Base-by-base conservation (phyloP, 2,113 vertebrate species). In the Arizona elegans region DNA sequence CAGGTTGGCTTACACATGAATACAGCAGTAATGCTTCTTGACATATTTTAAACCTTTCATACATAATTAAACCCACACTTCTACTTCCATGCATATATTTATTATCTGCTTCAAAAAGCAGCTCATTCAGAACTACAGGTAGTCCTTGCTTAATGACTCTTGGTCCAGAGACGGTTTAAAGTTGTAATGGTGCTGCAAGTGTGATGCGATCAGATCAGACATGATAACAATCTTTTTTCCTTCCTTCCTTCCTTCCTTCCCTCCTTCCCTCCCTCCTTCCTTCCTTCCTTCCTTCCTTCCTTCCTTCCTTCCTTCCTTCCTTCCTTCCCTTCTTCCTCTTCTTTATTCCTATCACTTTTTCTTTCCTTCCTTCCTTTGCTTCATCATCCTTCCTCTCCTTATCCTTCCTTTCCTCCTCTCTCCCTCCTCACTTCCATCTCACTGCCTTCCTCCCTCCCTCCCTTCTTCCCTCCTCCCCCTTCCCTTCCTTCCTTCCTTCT, bases 401-500 rank as follows among this genome's bases (percentile, higher is more conserved):
- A 11, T 13, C 3, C 3, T 13, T 54, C 53, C 53, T 13, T 13
- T 13, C 53, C 3, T 13, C 2, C 53, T 13, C 12, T 2, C 53
- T 13, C 3, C 53, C 53, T 13, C 50, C 50, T 6, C 8, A 2
- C 38, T 43, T 43, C 38, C 38, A 43, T 43, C 50, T 52, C 50
- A 1, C 6, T 54, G 11, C 3, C 11, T 54, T 0, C 2, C 12
- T 12, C 53, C 11, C 53, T 2, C 12, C 11, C 53, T 13, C 26
- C 9, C 59, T 26, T 6, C 5, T 1, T 7, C n/a, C 3, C 11
- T 5, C 9, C 0, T 26, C 3, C 19, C 7, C 21, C 19, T 5
- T 21, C 26, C 58, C 2, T 62, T 13, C 26, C 11, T 65, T 11
- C 24, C 24, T 65, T 12, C 29, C 11, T n/a, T 29, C 26, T 1